Evolutionary conservation across 30 jellyfish, hydroid and myxozoan genomes (phyloP).

Genomic region (Hydractinia symbiolongicarpus): DNA sequence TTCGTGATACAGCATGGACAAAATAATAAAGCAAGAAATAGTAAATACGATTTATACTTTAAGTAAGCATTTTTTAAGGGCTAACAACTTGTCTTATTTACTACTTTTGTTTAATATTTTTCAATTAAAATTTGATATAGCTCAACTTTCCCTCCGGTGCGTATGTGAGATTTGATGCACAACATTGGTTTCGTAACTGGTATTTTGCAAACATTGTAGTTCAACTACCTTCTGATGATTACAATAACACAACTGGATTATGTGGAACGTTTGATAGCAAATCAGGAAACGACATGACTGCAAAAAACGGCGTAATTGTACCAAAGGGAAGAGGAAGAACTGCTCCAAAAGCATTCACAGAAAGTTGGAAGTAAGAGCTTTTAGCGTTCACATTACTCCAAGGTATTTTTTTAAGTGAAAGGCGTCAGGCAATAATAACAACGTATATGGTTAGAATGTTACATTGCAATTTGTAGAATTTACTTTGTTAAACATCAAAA

Average conservation of each 20-base stretch:
- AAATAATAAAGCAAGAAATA: no score
- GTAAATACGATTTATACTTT: background rate
- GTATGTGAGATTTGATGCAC: conserved; percentile 45
- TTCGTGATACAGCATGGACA: no score
- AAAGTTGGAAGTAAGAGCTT: conserved; percentile 73
- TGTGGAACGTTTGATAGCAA: conserved; percentile 80
- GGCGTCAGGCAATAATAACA: no score
- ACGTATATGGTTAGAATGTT: no score
- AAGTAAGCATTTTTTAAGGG: background rate
- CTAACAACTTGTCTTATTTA: background rate
- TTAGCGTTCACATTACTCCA: no score
- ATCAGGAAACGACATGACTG: conserved; percentile 42
- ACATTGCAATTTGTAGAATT: no score
- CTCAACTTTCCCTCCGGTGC: conserved; percentile 88
- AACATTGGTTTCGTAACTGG: conserved; percentile 59
- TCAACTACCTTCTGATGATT: conserved; percentile 77
- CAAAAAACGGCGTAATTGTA: conserved; percentile 40
- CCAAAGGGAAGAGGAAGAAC: conserved; percentile 32
- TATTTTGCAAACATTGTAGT: conserved; percentile 63
- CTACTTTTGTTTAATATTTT: background rate
- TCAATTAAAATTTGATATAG: conserved; percentile 17
- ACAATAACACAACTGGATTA: conserved; percentile 54
- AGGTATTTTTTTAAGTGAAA: no score
- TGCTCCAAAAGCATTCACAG: conserved; percentile 58
- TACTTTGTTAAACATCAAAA: no score